Evolutionary conservation across 2,888 invertebrate species (phyloP), one percentile per base, ranked within the genome.

Genomic region (Harmothoe impar): DNA sequence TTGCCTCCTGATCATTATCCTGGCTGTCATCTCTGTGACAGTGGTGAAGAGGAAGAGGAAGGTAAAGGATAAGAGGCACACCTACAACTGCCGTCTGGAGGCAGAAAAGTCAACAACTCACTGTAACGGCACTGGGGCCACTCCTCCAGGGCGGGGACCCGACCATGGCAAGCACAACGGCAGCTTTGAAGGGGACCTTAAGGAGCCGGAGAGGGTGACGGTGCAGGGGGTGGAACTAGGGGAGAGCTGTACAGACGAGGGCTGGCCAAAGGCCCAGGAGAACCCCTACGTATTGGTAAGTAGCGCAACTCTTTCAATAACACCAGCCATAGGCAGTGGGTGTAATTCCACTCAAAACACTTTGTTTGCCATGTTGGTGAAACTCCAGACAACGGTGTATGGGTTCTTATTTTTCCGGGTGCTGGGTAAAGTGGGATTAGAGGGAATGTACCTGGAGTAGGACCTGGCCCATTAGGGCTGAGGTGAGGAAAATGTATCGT

Each of bases 71-170:
- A 81, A 81, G 31, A 51, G 25, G 29, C 78, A 77, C 33, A 78
- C 78, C 23, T 90, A 90, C 56, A 90, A 90, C 81, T 90, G 90
- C 62, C 77, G 90, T 20, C 54, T 90, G 35, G 77, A 90, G 81
- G 90, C 90, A 20, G 81, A 90, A 54, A 81, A 84, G n/a, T 29
- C 86, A 1, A 52, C 43, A 5, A 17, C 84, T n/a, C 43, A 43
- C 1, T 17, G 35, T 23, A 25, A 29, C 23, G 86, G 86, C 1
- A 25, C 54, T 3, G n/a, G 54, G 0, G 23, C 29, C 15, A 3
- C 23, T n/a, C 86, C 86, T 52, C 43, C 84, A 25, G 43, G 43
- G 17, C 33, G 43, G 17, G 56, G 54, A 7, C 52, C 52, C 1
- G 86, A 29, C 54, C 25, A 29, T 20, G 86, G 86, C n/a, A 86